Evolutionary conservation across 2,888 invertebrate species (phyloP).

Genomic region (Hydriomena furcata): DNA sequence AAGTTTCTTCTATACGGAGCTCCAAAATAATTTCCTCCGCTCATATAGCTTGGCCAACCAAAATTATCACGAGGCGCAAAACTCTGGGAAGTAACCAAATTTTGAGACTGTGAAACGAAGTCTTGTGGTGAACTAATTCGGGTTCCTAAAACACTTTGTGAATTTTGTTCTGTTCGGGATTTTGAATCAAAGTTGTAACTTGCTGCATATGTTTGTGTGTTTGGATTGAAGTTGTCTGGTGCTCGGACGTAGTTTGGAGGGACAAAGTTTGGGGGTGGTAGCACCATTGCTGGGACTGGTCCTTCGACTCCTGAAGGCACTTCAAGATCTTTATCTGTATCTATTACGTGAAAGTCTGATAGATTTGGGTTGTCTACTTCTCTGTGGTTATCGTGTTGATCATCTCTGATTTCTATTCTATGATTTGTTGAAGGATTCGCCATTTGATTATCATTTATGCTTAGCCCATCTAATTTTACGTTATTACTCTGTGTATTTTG

Average conservation of each 20-base stretch:
- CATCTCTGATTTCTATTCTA: slow-evolving; percentile 28
- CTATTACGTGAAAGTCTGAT: slow-evolving; percentile 67
- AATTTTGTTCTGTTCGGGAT: neutral
- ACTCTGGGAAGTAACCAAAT: slow-evolving; percentile 2
- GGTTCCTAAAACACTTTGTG: neutral
- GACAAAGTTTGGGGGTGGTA: slow-evolving; percentile 62
- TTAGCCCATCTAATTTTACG: slow-evolving; percentile 13
- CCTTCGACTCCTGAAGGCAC: slow-evolving; percentile 76
- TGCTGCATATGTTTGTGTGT: neutral
- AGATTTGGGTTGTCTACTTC: slow-evolving; percentile 56
- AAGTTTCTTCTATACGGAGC: slow-evolving; percentile 11
- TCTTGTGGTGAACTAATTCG: neutral
- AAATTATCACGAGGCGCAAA: slow-evolving; percentile 12
- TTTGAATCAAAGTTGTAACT: neutral
- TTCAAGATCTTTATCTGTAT: slow-evolving; percentile 73
- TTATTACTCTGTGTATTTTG: slow-evolving; percentile 4
- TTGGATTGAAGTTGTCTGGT: slow-evolving; percentile 3
- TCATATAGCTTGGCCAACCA: slow-evolving; percentile 8
- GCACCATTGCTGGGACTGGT: slow-evolving; percentile 60
- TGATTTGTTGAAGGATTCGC: slow-evolving; percentile 12
- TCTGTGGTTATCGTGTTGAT: slow-evolving; percentile 19
- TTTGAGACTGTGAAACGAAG: neutral
- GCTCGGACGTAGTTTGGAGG: slow-evolving; percentile 22
- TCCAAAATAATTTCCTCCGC: slow-evolving; percentile 1
- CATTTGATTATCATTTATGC: slow-evolving; percentile 4